These are phyloP conservation scores for Microtus oregoni DNA, from an alignment of 2,113 vertebrate genomes.

Conservation along the genomic window DNA sequence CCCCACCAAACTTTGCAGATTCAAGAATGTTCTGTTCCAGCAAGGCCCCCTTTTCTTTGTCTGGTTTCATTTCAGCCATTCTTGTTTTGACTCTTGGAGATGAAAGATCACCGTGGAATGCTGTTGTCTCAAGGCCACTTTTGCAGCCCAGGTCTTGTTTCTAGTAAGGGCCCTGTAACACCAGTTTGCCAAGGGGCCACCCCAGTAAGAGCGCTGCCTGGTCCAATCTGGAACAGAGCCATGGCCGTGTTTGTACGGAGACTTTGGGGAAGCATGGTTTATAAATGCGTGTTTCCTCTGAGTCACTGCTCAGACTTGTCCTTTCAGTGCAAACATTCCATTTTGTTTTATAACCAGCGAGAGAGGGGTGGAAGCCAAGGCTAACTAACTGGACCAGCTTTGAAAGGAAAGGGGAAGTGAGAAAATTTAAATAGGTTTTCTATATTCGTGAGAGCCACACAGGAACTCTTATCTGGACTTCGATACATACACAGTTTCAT, in stretches of 20 bases:
- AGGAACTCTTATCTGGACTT: constrained; percentile 68
- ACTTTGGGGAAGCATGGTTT: constrained; percentile 69
- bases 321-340: constrained; percentile 42
- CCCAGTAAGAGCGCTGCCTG: background rate
- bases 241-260: constrained; percentile 57
- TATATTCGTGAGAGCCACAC: constrained; percentile 23
- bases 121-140: background rate
- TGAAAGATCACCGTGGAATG: background rate
- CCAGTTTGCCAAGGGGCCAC: background rate
- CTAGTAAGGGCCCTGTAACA: background rate
- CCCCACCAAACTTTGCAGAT: background rate
- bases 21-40: background rate
- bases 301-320: constrained; percentile 69
- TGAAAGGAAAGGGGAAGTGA: constrained; percentile 72
- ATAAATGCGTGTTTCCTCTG: constrained; percentile 75
- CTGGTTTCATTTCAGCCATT: constrained; percentile 22
- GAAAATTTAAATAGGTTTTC: constrained; percentile 75
- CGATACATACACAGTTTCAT: constrained; percentile 53
- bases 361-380: constrained; percentile 61
- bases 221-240: background rate
- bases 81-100: constrained; percentile 72
- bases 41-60: background rate
- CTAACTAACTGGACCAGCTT: constrained; percentile 68
- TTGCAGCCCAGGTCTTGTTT: constrained; percentile 38
- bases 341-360: constrained; percentile 61